Evolutionary conservation across 2,888 invertebrate genomes (phyloP), one percentile per base, ranked within the genome.

Genomic region (Rhyacophila evoluta): DNA sequence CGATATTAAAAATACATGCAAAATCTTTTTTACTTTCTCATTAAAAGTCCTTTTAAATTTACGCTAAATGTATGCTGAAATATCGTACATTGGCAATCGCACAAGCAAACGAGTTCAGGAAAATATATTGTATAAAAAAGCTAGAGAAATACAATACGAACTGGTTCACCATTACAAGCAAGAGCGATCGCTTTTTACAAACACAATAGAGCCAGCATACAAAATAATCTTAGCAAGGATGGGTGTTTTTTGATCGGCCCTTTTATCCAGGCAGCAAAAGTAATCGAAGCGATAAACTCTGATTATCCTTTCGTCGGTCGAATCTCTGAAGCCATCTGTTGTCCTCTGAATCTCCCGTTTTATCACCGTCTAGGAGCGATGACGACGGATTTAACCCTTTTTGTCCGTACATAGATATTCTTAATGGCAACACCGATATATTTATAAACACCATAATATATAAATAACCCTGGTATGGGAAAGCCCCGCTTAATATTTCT

Each of bases 211-310:
- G 19, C 19, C 55, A 19, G 55, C 15, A 55, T 19, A 55, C 55
- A 10, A 55, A 55, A 55, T 55, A 55, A 55, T 55, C 55, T 55
- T 55, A 19, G 55, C 19, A 10, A 19, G 55, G 15, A 55, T 19
- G 19, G 55, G 55, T 12, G 10, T 55, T 55, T 55, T 55, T 55
- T 55, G 55, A 55, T 55, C 55, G 55, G 41, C 19, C 55, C 25
- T 19, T 55, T 55, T 55, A 55, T 55, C 55, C 55, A 55, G 55
- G 55, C 55, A 55, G 55, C 55, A 55, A 55, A 55, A 55, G 55
- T 55, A 55, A 55, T 55, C 55, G 55, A 55, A 55, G 55, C 55
- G 55, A 55, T 55, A 55, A 55, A 55, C 55, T 55, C 55, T 55
- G 55, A 55, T 55, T 55, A 55, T 55, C 55, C 55, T 55, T 55